Conservation (phyloP, 1,140 invertebrate genomes). For the Wasmannia auropunctata region DNA sequence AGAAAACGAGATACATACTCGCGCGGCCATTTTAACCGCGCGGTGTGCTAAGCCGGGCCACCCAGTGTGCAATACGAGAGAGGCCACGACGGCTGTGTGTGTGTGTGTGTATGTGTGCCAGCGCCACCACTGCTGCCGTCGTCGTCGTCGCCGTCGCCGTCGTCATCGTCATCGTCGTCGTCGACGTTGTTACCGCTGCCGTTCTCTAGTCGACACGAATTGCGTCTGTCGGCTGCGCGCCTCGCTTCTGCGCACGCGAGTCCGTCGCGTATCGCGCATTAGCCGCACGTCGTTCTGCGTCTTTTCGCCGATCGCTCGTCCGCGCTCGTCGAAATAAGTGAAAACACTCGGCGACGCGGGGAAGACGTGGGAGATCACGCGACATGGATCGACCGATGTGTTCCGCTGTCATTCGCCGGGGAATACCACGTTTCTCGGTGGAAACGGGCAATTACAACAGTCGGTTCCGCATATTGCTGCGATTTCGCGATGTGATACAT, state of each 20-base stretch:
- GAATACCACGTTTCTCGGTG: neutral
- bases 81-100: constrained; percentile 37
- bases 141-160: constrained; percentile 35
- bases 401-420: neutral
- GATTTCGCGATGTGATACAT: constrained; percentile 22
- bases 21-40: constrained; percentile 75
- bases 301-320: constrained; percentile 39
- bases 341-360: constrained; percentile 9
- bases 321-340: constrained; percentile 13
- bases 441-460: neutral
- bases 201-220: constrained; percentile 61
- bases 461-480: neutral
- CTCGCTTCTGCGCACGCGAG: constrained; percentile 71
- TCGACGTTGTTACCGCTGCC: constrained; percentile 1
- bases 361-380: neutral
- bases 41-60: constrained; percentile 69
- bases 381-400: neutral
- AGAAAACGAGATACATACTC: constrained; percentile 57
- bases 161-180: constrained; percentile 41
- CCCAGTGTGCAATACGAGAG: constrained; percentile 68
- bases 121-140: constrained; percentile 8
- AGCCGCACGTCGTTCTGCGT: constrained; percentile 36
- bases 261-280: constrained; percentile 1
- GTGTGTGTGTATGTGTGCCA: neutral
- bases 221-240: constrained; percentile 70